Percentiles rank a stretch among this genome's conserved stretches.
These are phyloP conservation scores for Tenodera sinensis DNA, from an alignment of 2,888 invertebrate genomes.

Conservation along the genomic window DNA sequence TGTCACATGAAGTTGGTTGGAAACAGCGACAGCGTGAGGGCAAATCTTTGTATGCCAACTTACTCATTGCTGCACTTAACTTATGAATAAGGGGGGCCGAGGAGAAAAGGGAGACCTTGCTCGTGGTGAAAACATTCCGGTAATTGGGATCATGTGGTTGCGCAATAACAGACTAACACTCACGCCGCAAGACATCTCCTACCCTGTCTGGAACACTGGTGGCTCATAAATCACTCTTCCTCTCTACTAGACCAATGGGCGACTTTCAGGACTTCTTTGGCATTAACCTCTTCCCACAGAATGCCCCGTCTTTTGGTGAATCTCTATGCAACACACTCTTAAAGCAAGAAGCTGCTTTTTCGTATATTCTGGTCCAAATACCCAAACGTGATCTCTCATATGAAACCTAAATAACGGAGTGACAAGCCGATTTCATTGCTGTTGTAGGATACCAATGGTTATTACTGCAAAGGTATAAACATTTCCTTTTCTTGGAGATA, in stretches of 20 bases:
- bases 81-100: neutral
- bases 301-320: too few relatives aligned
- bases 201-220: neutral
- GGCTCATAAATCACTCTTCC: neutral
- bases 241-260: neutral
- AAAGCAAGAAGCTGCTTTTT: too few relatives aligned
- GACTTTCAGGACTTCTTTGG: neutral
- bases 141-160: neutral
- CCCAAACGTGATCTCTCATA: too few relatives aligned
- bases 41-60: neutral
- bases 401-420: too few relatives aligned
- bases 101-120: neutral
- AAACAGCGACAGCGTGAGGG: neutral
- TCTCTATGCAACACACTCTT: neutral
- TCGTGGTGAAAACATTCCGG: neutral
- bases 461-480: too few relatives aligned
- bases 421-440: too few relatives aligned
- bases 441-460: too few relatives aligned
- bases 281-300: neutral
- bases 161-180: neutral
- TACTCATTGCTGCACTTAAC: neutral
- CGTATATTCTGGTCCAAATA: too few relatives aligned
- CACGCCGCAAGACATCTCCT: neutral
- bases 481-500: too few relatives aligned
- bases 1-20: conserved; percentile 3